Evolutionary conservation across 1,140 invertebrate species (phyloP).

Genomic region (Pogonus chalceus): DNA sequence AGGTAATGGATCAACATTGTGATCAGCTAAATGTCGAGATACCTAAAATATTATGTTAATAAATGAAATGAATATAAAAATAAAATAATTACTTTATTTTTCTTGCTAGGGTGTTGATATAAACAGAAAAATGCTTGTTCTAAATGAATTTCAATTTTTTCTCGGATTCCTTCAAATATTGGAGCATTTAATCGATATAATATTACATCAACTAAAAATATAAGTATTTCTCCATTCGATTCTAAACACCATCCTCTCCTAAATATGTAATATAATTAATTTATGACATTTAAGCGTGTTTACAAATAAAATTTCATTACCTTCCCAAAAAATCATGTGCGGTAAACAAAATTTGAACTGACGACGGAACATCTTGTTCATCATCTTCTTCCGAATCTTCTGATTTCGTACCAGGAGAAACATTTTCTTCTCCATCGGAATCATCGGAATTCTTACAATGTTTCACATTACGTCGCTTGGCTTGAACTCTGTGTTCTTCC

Average conservation of each 20-base stretch:
- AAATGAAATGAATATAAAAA: background rate
- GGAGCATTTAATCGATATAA: constrained; percentile 53
- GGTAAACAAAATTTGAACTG: constrained; percentile 67
- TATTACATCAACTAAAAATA: constrained; percentile 65
- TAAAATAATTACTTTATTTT: constrained; percentile 41
- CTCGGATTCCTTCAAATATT: constrained; percentile 35
- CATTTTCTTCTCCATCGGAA: constrained; percentile 7
- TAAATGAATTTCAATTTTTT: constrained; percentile 58
- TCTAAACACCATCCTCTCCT: constrained; percentile 58
- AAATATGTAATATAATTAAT: constrained; percentile 3
- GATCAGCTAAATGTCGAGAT: constrained; percentile 64
- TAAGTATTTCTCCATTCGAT: constrained; percentile 63
- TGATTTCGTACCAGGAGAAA: constrained; percentile 15
- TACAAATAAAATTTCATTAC: constrained; percentile 27
- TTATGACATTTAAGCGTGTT: background rate
- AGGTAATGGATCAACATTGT: constrained; percentile 58
- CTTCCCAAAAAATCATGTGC: constrained; percentile 77
- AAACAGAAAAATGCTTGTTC: constrained; percentile 86
- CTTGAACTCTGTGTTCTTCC: constrained; percentile 41
- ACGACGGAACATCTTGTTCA: constrained; percentile 57
- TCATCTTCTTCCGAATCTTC: constrained; percentile 34
- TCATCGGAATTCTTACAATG: constrained; percentile 14
- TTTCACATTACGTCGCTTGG: constrained; percentile 33
- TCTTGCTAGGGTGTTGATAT: constrained; percentile 75
- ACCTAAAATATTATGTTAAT: constrained; percentile 22